Base-by-base conservation (phyloP, 2,113 vertebrate genomes). In the Lucifuga dentata region DNA sequence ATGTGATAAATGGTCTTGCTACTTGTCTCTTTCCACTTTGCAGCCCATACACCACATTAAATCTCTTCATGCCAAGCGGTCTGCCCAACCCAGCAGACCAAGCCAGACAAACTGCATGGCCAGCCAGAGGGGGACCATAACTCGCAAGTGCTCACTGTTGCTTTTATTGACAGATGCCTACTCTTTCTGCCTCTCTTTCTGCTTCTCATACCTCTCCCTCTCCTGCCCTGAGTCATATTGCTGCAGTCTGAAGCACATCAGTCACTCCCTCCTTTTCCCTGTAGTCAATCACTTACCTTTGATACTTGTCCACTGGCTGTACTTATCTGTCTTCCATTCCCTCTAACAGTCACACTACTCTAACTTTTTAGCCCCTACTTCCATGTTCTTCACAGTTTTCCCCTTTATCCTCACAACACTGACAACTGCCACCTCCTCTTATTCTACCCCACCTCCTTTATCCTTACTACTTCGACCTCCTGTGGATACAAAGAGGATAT, bases 401-500 rank as follows among this genome's bases (percentile, higher is more conserved):
- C 48, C n/a, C 36, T 68, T 52, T 84, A 63, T 69, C 68, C 56
- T 46, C 38, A 50, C 60, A 61, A 23, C 16, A 50, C 62, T 43
- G 65, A 44, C 73, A 56, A 36, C 36, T 68, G 43, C 63, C 60
- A 11, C 61, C 49, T 24, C 49, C 61, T 70, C 11, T 17, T 56
- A 53, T 41, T 76, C 51, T 29, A 35, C 9, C 13, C 36, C n/a
- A 17, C 10, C 49, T 23, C 8, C 51, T 11, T 40, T 46, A 5
- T 73, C 48, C n/a, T 58, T 48, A 10, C 26, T 36, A 12, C 16
- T 23, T 17, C n/a, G 59, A 68, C 76, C 79, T 45, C 81, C 75
- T 38, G 76, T 60, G 26, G 77, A 73, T 78, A 26, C 74, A 77
- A 59, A 87, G 68, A 72, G 68, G 64, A 68, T 50, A 72, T 81